A percentile compares a stretch with the other conserved stretches of the same genome.
Conservation (phyloP, 92 coral and sea anemone species). For the Nematostella vectensis region DNA sequence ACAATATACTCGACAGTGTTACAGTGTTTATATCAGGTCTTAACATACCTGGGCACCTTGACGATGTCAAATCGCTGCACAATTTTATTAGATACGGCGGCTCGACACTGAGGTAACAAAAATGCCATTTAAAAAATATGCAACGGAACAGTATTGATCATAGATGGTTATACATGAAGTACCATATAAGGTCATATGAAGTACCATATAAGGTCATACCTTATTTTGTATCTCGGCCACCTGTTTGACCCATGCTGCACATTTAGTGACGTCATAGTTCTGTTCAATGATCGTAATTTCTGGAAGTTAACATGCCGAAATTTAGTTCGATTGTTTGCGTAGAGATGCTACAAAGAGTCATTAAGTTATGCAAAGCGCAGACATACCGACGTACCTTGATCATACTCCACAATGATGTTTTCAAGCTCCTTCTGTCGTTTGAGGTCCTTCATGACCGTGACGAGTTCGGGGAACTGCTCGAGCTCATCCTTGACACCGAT, state of each 20-base stretch:
- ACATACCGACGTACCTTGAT: conserved; percentile 44
- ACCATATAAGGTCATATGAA: too few species aligned
- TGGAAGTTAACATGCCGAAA: conserved; percentile 1
- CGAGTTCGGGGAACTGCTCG: conserved; percentile 68
- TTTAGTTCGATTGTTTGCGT: background rate
- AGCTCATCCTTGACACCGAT: conserved; percentile 87
- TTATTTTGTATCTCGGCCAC: conserved; percentile 77
- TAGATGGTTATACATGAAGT: too few species aligned
- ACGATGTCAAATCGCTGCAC: conserved; percentile 87
- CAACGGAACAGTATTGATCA: too few species aligned
- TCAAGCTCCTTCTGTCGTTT: conserved; percentile 70
- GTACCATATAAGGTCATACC: too few species aligned
- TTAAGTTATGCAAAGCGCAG: too few species aligned
- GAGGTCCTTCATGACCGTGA: conserved; percentile 68
- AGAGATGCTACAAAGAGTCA: background rate
- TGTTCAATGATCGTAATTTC: conserved; percentile 77
- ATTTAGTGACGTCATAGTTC: conserved; percentile 66
- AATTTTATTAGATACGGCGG: conserved; percentile 77
- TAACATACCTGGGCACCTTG: conserved; percentile 82
- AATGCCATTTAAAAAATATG: too few species aligned
- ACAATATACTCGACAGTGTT: too few species aligned
- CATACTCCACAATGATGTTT: conserved; percentile 48
- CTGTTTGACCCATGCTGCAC: conserved; percentile 81
- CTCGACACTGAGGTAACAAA: conserved; percentile 54
- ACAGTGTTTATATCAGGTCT: too few species aligned